Percentiles rank a stretch among this genome's conserved stretches.
phyloP scores from a whole-genome alignment of 2,888 invertebrate species.

The Deroplatys truncata region DNA sequence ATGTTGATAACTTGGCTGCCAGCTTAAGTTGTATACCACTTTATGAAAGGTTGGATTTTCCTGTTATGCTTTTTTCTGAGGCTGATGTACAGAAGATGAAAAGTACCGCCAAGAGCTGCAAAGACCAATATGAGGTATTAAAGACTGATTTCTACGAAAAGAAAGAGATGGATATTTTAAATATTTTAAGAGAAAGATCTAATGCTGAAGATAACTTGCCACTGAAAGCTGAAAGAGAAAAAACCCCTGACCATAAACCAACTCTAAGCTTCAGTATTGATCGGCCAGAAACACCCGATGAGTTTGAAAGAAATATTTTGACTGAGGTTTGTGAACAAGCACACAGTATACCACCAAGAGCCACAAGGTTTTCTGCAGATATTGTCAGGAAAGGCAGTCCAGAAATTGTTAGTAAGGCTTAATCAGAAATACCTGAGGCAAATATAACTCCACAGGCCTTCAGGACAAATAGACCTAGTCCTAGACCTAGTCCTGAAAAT shows the following conservation, averaged over 20 bases:
- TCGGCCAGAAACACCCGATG: background rate
- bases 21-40: conserved; percentile 28
- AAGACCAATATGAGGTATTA: background rate
- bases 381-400: background rate
- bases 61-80: conserved; percentile 11
- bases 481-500: background rate
- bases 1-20: conserved; percentile 16
- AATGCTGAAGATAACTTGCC: background rate
- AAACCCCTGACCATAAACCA: background rate
- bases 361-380: background rate
- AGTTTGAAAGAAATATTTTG: background rate
- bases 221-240: background rate
- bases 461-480: background rate
- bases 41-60: conserved; percentile 22
- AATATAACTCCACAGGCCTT: background rate
- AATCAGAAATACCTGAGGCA: background rate
- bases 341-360: background rate
- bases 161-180: too few species aligned
- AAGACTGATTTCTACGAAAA: background rate
- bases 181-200: background rate
- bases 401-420: background rate
- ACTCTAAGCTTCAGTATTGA: background rate
- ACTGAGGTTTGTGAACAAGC: background rate
- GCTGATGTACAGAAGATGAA: background rate
- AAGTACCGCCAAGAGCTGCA: background rate